Evolutionary conservation across 2,113 vertebrate species (phyloP).

Genomic region (Mormoops blainvillei): DNA sequence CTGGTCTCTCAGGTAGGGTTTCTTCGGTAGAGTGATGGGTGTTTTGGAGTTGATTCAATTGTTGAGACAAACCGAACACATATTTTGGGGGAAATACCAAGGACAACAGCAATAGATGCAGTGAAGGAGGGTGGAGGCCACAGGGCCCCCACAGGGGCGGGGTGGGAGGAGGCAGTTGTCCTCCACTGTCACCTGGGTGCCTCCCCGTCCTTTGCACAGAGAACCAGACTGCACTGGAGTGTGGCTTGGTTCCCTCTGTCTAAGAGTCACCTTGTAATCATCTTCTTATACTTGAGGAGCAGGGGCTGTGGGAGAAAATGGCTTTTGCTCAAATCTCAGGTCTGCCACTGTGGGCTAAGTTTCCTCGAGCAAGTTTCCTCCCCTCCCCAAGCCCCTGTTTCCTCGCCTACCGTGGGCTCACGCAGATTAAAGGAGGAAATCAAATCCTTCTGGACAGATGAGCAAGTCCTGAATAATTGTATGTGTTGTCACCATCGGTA

Average conservation of each 20-base stretch:
- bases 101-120: fast-evolving
- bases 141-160: fast-evolving
- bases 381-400: neutral
- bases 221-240: neutral
- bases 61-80: neutral
- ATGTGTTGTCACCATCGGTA: neutral
- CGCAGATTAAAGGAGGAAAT: neutral
- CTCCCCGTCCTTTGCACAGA: neutral
- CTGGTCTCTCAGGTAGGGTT: neutral
- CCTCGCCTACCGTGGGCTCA: neutral
- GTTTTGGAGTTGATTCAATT: neutral
- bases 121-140: neutral
- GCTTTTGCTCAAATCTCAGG: neutral
- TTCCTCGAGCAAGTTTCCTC: neutral
- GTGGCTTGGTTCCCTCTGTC: neutral
- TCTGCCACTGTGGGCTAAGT: neutral
- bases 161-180: neutral
- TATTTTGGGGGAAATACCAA: neutral
- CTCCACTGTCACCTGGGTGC: fast-evolving
- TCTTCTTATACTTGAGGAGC: neutral
- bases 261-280: neutral
- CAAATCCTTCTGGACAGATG: neutral
- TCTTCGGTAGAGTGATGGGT: neutral
- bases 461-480: neutral
- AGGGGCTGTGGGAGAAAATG: neutral